Percentiles rank a stretch among this genome's conserved stretches.
Conservation (phyloP, 2,888 invertebrate genomes). For the Lithosia quadra region DNA sequence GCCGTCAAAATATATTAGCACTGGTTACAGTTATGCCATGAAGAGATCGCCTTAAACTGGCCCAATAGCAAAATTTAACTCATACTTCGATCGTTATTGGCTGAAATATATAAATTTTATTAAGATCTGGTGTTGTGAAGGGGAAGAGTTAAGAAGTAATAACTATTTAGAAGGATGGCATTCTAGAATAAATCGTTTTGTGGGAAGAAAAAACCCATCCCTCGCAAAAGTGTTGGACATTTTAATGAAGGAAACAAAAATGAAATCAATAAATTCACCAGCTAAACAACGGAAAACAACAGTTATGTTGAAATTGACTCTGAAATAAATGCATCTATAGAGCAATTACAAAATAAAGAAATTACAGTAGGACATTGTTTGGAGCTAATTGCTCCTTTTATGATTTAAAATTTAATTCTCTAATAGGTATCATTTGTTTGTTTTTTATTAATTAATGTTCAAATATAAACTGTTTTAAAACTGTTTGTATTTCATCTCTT, state of each 20-base stretch:
- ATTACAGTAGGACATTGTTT: conserved; percentile 9
- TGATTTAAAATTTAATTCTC: neutral
- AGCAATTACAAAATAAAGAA: too few relatives aligned
- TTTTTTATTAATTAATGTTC: too few relatives aligned
- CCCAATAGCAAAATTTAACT: conserved; percentile 26
- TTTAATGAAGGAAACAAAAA: conserved; percentile 13
- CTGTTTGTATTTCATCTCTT: too few relatives aligned
- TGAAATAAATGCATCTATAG: too few relatives aligned
- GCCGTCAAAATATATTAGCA: too few relatives aligned
- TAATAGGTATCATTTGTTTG: too few relatives aligned
- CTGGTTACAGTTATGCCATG: conserved; percentile 31
- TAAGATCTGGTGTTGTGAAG: conserved; percentile 28
- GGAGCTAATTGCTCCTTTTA: conserved; percentile 7
- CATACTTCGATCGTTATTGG: conserved; percentile 24
- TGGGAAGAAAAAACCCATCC: conserved; percentile 23
- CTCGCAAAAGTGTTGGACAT: conserved; percentile 22
- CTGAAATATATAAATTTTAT: conserved; percentile 23
- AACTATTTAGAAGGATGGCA: conserved; percentile 24
- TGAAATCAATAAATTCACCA: neutral
- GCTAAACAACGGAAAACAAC: conserved; percentile 4
- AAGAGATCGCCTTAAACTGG: conserved; percentile 26
- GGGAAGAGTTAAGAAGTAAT: conserved; percentile 25
- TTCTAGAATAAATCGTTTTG: conserved; percentile 16
- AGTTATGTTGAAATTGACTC: too few relatives aligned
- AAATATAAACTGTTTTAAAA: too few relatives aligned